Conservation (phyloP, 2,888 invertebrate genomes). For the Drosophila atripex region DNA sequence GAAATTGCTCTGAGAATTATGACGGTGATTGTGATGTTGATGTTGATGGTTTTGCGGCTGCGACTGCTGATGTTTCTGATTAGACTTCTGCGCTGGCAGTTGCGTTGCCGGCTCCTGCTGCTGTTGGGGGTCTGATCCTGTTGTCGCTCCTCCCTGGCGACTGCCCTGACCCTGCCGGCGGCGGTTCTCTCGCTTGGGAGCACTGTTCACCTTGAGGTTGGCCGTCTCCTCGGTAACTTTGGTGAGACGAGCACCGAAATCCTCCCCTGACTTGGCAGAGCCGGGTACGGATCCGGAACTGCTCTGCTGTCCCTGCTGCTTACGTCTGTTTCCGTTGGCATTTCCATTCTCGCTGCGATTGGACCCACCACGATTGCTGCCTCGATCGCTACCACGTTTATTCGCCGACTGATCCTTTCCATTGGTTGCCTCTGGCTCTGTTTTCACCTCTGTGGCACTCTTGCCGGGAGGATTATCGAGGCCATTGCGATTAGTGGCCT, state of each 20-base stretch:
- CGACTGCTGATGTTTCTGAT: slow-evolving; percentile 21
- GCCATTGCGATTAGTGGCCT: slow-evolving; percentile 46
- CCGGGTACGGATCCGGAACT: slow-evolving; percentile 3
- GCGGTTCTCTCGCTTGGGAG: slow-evolving; percentile 54
- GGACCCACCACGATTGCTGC: slow-evolving; percentile 36
- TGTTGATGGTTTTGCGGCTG: slow-evolving; percentile 50
- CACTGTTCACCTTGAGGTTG: slow-evolving; percentile 74
- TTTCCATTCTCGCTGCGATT: slow-evolving; percentile 63
- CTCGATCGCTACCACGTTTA: slow-evolving; percentile 42
- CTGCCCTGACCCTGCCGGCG: slow-evolving; percentile 41
- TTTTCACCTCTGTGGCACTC: slow-evolving; percentile 38
- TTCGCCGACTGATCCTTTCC: slow-evolving; percentile 42
- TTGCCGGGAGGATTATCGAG: slow-evolving; percentile 43
- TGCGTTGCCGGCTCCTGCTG: slow-evolving; percentile 60
- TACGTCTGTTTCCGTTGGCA: slow-evolving; percentile 17
- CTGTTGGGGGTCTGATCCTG: neutral
- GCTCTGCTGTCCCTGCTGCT: slow-evolving; percentile 21
- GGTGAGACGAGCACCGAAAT: slow-evolving; percentile 52
- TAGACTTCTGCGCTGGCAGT: slow-evolving; percentile 43
- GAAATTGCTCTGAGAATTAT: slow-evolving; percentile 54
- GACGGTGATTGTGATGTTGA: slow-evolving; percentile 70
- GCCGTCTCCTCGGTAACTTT: slow-evolving; percentile 64
- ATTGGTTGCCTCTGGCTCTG: slow-evolving; percentile 42
- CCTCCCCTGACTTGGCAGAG: slow-evolving; percentile 34
- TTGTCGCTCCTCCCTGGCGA: slow-evolving; percentile 14